Base-by-base conservation (phyloP, 2,888 invertebrate genomes). In the Falcaria lacertinaria region DNA sequence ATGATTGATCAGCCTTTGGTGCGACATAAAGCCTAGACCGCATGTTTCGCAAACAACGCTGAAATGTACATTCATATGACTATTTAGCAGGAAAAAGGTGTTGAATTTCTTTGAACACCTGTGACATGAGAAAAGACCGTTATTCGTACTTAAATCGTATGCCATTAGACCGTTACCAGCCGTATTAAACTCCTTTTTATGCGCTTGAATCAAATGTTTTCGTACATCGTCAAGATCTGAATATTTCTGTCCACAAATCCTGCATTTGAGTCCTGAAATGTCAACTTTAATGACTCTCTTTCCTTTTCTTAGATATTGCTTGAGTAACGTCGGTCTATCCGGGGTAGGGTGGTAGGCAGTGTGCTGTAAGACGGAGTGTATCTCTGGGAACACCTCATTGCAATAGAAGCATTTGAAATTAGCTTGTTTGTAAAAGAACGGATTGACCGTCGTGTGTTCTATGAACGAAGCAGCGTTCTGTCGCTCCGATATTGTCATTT, bases 391-490 rank as follows among this genome's bases (percentile, higher is more conserved):
- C 0, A 85, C 64, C 60, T 84, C 75, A 8, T 76, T 69, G 60
- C 88, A 89, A 49, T 85, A 89, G 53, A 89, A 88, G 46, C 88
- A 89, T 58, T 87, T 88, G 52, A 83, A 89, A 60, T 81, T 88
- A 0, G 85, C 87, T 59, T 88, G 86, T 34, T 86, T 84, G 45
- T 85, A 88, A 64, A 75, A 80, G 54, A 89, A 89, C 0, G 88
- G 88, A 49, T 74, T 81, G 50, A 84, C 66, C 1, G 82, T 83
- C 0, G 87, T 86, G 54, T 51, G 64, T 51, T 87, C 83, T 19
- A 89, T 54, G 54, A 87, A 84, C 0, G 80, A 81, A 0, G 88
- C 87, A 6, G 87, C 88, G 52, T 88, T 88, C 53, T 84, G 76
- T 38, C 88, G 61, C 57, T 88, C 88, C 19, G 81, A 78, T 60